A percentile compares a stretch with the other conserved stretches of the same genome.
These are phyloP conservation scores for Trematomus bernacchii DNA, from an alignment of 2,797 vertebrate species.

Conservation along the genomic window DNA sequence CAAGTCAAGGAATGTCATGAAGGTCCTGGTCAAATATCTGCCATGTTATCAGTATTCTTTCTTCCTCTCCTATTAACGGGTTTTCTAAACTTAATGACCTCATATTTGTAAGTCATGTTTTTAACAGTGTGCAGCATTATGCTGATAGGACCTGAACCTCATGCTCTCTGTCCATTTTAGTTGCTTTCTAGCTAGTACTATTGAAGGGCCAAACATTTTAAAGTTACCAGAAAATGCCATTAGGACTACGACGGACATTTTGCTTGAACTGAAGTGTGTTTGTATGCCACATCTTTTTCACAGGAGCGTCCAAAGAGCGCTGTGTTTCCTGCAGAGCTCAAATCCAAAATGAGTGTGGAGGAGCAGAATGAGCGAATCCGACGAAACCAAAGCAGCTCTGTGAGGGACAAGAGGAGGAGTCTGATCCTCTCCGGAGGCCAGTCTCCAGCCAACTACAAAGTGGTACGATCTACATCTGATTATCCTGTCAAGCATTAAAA, in stretches of 20 bases:
- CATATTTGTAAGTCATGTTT: neutral
- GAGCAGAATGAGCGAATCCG: constrained; percentile 95
- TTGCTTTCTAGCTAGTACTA: no score
- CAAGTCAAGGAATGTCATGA: neutral
- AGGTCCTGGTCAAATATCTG: neutral
- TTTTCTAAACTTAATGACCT: neutral
- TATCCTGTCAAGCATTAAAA: neutral
- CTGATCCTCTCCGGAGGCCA: constrained; percentile 90
- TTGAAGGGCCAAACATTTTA: no score
- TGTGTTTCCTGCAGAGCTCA: constrained; percentile 88
- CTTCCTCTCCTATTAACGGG: neutral
- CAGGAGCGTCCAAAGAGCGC: constrained; percentile 95
- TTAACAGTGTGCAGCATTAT: no score
- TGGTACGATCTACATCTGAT: constrained; percentile 81
- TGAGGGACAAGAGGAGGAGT: constrained; percentile 93
- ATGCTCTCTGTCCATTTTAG: no score
- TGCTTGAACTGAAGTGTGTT: neutral
- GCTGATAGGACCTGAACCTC: no score
- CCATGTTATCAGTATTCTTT: neutral
- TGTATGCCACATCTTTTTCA: neutral
- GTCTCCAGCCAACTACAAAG: constrained; percentile 87
- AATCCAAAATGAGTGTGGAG: constrained; percentile 95
- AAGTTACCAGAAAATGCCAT: neutral
- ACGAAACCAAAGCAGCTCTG: constrained; percentile 92
- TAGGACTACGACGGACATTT: neutral